These are phyloP conservation scores for Ametastegia equiseti DNA, from an alignment of 2,888 invertebrate genomes.

Conservation along the genomic window DNA sequence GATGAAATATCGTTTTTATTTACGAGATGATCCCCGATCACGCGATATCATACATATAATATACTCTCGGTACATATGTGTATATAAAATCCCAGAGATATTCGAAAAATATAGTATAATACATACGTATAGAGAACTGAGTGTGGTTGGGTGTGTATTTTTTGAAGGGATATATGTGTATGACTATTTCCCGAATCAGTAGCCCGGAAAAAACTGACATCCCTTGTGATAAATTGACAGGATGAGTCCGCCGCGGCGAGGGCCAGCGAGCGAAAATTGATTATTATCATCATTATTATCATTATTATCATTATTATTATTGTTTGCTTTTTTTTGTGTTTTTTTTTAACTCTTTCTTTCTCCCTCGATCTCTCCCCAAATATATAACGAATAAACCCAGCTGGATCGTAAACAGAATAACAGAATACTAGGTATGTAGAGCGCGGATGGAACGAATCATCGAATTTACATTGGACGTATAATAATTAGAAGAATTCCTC, in stretches of 20 bases:
- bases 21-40: too few relatives aligned
- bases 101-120: too few relatives aligned
- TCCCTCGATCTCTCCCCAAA: too few relatives aligned
- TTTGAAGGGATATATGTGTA: neutral
- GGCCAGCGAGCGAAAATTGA: neutral
- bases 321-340: neutral
- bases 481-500: neutral
- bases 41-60: too few relatives aligned
- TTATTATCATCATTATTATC: neutral
- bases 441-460: neutral
- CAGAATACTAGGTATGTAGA: neutral
- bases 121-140: too few relatives aligned
- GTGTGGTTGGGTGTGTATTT: too few relatives aligned
- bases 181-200: neutral
- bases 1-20: too few relatives aligned
- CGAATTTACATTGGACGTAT: neutral
- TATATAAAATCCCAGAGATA: too few relatives aligned
- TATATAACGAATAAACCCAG: neutral
- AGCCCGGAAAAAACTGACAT: neutral
- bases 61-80: too few relatives aligned
- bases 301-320: neutral
- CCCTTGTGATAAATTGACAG: neutral
- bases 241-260: neutral
- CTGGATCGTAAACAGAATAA: neutral
- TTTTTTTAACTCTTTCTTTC: neutral